Base-by-base conservation (phyloP, 2,113 vertebrate species). In the Tetraodon nigroviridis region DNA sequence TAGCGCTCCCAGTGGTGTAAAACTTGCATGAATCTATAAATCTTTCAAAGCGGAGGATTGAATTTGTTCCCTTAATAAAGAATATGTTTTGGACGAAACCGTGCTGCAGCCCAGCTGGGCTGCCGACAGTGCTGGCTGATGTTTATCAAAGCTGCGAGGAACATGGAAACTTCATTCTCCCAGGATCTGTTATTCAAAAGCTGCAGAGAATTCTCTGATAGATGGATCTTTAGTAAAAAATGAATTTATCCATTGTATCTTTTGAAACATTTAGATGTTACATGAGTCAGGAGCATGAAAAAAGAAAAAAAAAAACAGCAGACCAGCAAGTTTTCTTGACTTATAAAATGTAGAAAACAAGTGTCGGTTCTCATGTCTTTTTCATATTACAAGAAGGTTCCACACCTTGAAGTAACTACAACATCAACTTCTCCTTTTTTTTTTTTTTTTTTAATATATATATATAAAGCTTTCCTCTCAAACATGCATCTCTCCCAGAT, bases 1-100 rank as follows among this genome's bases (percentile, higher is more conserved):
- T 94, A 93, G 81, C 83, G 75, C 90, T 91, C 91, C 93, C 91
- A 84, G 77, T 86, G 80, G 84, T 58, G 76, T 94, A 93, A 96
- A 96, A 94, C 81, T 93, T 97, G 88, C 89, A 95, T 93, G 93
- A 92, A 90, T 73, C 60, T 73, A 93, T 96, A 91, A 95, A 95
- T 95, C 87, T 93, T 95, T 95, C 75, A 95, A 73, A 64, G 83
- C 81, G 67, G 29, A 44, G 81, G 84, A 91, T 90, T 89, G 79
- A 90, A 92, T 90, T 89, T 85, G 71, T 92, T 71, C 88, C 86
- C 72, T 69, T 87, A 83, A 86, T 87, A 86, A 90, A 90, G 85
- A 88, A 82, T 90, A 88, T 79, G 51, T 81, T 84, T 86, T 89
- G 87, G 59, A 74, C 84, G 88, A 90, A 86, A 71, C 40, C 78